Conservation (phyloP, 1,140 invertebrate genomes). For the Monochamus saltuarius region DNA sequence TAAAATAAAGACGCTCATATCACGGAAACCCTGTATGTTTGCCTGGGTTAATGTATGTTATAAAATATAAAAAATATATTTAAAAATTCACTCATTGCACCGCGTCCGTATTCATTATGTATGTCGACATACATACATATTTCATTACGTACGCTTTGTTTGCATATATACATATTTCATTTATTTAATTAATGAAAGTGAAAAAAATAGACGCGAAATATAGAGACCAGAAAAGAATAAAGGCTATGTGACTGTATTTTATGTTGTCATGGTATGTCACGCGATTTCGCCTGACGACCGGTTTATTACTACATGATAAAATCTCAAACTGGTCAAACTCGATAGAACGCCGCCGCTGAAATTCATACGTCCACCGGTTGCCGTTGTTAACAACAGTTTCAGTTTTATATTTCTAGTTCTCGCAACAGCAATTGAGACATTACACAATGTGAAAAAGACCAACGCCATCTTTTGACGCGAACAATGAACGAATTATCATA, state of each 20-base stretch:
- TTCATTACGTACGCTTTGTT: background rate
- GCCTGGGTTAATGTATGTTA: no score
- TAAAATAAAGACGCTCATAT: no score
- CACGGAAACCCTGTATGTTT: no score
- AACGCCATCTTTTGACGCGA: no score
- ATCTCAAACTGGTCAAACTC: constrained; percentile 39
- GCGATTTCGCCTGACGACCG: constrained; percentile 38
- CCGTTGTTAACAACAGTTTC: background rate
- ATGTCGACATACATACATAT: background rate
- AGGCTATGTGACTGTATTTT: constrained; percentile 42
- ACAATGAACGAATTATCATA: no score
- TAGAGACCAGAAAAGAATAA: constrained; percentile 34
- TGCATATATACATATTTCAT: constrained; percentile 36
- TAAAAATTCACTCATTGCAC: no score
- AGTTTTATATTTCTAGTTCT: no score
- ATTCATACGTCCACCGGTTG: constrained; percentile 15
- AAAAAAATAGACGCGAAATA: constrained; percentile 30
- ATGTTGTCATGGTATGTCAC: constrained; percentile 41
- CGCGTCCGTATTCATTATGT: no score
- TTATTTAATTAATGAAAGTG: constrained; percentile 36
- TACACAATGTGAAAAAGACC: no score
- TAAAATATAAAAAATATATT: no score
- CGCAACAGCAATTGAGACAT: no score
- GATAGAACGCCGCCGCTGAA: constrained; percentile 23
- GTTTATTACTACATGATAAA: constrained; percentile 36